phyloP scores from a whole-genome alignment of 37 sponge, comb jelly and placozoan species.

The Lycopodina hypogea region DNA sequence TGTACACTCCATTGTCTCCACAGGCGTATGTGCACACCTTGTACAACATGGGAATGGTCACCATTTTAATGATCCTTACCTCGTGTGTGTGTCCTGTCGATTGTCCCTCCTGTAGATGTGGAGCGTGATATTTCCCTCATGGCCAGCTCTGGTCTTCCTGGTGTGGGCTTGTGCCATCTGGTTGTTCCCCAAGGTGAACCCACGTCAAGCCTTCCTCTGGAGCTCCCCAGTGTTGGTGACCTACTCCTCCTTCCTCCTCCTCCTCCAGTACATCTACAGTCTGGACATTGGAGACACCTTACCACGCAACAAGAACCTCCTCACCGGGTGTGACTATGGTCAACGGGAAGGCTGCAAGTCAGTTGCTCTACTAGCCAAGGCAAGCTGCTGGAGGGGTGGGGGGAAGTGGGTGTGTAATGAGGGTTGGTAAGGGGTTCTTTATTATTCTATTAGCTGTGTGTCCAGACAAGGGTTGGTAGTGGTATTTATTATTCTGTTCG shows the following conservation, averaged over 20 bases:
- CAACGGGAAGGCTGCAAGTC: constrained; percentile 9
- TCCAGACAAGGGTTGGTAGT: no score
- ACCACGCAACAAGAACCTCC: not conserved
- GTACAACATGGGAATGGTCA: no score
- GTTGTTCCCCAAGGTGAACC: constrained; percentile 51
- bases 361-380: constrained; percentile 22
- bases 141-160: constrained; percentile 61
- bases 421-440: no score
- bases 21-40: no score
- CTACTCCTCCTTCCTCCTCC: constrained; percentile 48
- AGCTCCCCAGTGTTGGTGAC: constrained; percentile 53
- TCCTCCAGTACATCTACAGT: constrained; percentile 52
- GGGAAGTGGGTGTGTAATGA: no score
- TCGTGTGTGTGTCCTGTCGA: no score
- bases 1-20: not conserved
- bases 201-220: constrained; percentile 43
- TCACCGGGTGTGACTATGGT: not conserved
- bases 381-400: not conserved
- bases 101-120: constrained; percentile 46
- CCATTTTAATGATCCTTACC: no score
- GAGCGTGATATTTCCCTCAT: constrained; percentile 71
- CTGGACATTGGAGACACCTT: constrained; percentile 32
- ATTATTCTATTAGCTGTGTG: no score
- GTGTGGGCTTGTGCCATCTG: constrained; percentile 72
- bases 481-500: no score